Evolutionary conservation across 2,113 vertebrate genomes (phyloP).

Genomic region (Calcarius ornatus): DNA sequence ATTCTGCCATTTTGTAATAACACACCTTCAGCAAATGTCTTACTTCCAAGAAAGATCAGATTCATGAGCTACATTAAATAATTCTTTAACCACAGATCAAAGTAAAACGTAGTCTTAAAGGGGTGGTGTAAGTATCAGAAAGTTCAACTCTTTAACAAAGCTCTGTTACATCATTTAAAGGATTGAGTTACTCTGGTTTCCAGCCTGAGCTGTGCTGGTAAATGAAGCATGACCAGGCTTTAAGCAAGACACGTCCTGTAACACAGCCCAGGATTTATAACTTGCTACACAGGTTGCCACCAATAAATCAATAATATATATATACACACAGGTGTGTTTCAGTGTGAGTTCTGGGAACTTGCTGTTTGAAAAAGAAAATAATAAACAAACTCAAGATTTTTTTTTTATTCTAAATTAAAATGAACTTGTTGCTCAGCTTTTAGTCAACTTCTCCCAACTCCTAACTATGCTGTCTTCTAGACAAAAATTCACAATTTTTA

Average conservation of each 20-base stretch:
- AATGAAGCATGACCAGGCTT: constrained; percentile 5
- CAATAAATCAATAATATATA: constrained; percentile 33
- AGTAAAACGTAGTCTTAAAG: neutral
- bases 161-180: neutral
- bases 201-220: neutral
- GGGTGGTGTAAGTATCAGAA: neutral
- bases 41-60: neutral
- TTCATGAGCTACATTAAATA: neutral
- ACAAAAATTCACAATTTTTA: neutral
- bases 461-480: neutral
- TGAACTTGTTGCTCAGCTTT: neutral
- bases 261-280: constrained; percentile 13
- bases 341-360: neutral
- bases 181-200: neutral
- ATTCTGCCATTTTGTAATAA: neutral
- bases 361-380: neutral
- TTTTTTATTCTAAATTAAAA: neutral
- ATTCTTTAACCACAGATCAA: neutral
- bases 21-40: neutral
- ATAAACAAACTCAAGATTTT: neutral
- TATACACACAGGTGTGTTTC: neutral
- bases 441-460: neutral
- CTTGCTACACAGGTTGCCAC: neutral
- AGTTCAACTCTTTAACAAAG: neutral
- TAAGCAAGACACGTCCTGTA: neutral